Percentiles rank a stretch among this genome's conserved stretches.
Conservation (phyloP, 1,140 invertebrate genomes). For the Atopsyche davidsoni region DNA sequence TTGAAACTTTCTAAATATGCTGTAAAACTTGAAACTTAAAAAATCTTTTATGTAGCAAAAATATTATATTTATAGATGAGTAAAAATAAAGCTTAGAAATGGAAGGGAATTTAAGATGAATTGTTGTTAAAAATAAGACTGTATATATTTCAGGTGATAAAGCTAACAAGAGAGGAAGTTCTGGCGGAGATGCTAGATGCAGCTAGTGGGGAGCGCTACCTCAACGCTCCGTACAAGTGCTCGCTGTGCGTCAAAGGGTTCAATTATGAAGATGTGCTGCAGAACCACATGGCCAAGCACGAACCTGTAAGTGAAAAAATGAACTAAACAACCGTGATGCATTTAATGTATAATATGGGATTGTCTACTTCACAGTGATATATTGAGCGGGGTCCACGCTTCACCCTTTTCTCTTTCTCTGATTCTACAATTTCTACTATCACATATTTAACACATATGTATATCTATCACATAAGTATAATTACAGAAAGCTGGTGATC, state of each 20-base stretch:
- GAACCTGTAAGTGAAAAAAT: constrained; percentile 30
- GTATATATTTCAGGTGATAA: constrained; percentile 19
- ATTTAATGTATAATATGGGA: background rate
- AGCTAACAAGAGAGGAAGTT: constrained; percentile 21
- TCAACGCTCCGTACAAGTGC: constrained; percentile 38
- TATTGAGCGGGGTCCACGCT: too few species aligned
- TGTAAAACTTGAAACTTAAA: too few species aligned
- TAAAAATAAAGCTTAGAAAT: constrained; percentile 6
- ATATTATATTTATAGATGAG: constrained; percentile 1
- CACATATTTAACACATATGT: background rate
- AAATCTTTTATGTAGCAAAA: too few species aligned
- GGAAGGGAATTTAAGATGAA: too few species aligned
- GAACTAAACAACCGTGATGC: background rate
- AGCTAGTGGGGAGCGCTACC: constrained; percentile 33
- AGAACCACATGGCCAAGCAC: constrained; percentile 39
- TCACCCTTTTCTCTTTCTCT: background rate
- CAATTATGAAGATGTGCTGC: constrained; percentile 43
- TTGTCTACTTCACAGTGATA: background rate
- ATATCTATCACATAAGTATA: constrained; percentile 16
- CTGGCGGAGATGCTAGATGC: constrained; percentile 15
- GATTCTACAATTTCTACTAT: background rate
- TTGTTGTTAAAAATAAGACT: background rate
- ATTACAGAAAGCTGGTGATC: constrained; percentile 36
- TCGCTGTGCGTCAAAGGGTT: constrained; percentile 41
- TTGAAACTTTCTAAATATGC: too few species aligned